Evolutionary conservation across 2,113 vertebrate species (phyloP).

Genomic region (Sinocyclocheilus maitianheensis): DNA sequence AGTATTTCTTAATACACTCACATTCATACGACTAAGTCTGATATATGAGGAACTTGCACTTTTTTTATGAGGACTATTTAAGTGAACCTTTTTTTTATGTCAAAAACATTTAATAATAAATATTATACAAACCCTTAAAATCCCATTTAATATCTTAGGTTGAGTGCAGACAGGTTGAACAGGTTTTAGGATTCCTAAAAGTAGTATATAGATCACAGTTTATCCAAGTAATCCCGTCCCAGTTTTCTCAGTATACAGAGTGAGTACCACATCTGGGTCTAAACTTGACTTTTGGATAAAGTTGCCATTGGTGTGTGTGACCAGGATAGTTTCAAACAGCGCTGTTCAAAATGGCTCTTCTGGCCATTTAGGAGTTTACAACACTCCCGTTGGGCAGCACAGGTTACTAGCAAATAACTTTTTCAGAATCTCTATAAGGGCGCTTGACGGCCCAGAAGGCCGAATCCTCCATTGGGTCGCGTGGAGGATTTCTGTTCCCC

Average conservation of each 20-base stretch:
- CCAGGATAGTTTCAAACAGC: not conserved
- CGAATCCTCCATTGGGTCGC: not conserved
- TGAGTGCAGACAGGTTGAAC: not conserved
- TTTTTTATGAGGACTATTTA: not conserved
- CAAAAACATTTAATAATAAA: not conserved
- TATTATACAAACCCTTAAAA: not conserved
- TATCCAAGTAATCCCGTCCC: not conserved
- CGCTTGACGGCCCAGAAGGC: not conserved
- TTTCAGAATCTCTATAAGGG: not conserved
- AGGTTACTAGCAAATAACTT: not conserved
- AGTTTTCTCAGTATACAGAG: not conserved
- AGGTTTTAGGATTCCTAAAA: not conserved
- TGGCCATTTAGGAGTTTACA: not conserved
- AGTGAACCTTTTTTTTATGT: not conserved
- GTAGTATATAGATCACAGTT: not conserved
- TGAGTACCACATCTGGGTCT: not conserved
- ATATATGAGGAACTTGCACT: not conserved
- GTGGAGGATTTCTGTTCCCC: no score
- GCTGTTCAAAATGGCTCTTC: conserved; percentile 2
- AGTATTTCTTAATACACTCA: not conserved
- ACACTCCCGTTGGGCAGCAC: not conserved
- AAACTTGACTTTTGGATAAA: not conserved
- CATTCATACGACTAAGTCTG: not conserved
- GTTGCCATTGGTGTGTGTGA: not conserved
- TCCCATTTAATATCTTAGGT: not conserved